A percentile compares a stretch with the other conserved stretches of the same genome.
Conservation (phyloP, 1,140 invertebrate genomes). For the Calliopsis andreniformis region DNA sequence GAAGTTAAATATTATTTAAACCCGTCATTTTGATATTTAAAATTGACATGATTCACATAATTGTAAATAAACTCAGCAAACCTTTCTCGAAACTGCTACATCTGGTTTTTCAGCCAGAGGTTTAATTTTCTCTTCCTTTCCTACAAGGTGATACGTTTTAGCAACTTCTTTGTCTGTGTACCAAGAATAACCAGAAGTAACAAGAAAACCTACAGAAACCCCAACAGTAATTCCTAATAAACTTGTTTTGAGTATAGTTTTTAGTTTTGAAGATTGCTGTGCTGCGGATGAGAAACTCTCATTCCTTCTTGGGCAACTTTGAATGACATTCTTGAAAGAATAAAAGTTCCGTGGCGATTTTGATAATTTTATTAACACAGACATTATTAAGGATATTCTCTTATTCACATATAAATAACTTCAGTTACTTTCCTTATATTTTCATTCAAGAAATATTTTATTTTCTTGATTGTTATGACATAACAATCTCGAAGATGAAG, state of each 20-base stretch:
- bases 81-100: constrained; percentile 77
- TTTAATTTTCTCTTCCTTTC: constrained; percentile 75
- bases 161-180: constrained; percentile 75
- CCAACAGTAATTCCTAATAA: constrained; percentile 82
- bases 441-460: neutral
- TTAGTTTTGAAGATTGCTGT: constrained; percentile 63
- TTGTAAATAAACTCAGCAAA: constrained; percentile 53
- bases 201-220: constrained; percentile 80
- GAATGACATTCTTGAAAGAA: constrained; percentile 52
- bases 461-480: neutral
- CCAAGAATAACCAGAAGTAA: constrained; percentile 81
- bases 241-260: constrained; percentile 55
- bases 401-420: neutral
- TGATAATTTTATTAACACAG: constrained; percentile 53
- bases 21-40: constrained; percentile 9
- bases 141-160: constrained; percentile 79
- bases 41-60: neutral
- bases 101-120: constrained; percentile 81
- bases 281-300: constrained; percentile 52
- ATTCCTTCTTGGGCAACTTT: constrained; percentile 20
- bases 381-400: constrained; percentile 5
- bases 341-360: constrained; percentile 62
- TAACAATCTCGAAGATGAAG: neutral
- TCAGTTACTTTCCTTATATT: neutral
- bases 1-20: too few species aligned